Conservation (phyloP, 1,140 invertebrate species). For the Zaprionus tsacasi region DNA sequence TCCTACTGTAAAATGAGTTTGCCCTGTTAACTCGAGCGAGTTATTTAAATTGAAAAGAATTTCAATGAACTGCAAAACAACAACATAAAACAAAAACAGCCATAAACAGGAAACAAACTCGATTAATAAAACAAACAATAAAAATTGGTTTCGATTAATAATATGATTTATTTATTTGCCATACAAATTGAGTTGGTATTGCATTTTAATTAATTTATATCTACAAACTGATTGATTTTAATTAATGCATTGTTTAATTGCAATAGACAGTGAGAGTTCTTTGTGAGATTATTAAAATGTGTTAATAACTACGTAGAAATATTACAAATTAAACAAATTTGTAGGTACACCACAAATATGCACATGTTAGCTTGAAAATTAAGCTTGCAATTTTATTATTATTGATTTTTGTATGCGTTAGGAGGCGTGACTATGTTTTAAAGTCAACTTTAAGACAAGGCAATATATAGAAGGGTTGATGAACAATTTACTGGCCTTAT, state of each 20-base stretch:
- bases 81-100: neutral
- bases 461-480: no score
- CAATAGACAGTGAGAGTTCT: neutral
- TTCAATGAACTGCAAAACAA: neutral
- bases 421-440: no score
- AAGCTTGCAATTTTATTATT: no score
- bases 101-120: neutral
- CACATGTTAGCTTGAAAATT: no score
- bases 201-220: neutral
- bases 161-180: neutral
- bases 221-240: neutral
- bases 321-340: no score
- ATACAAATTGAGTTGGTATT: neutral
- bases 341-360: no score
- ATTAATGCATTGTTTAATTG: neutral
- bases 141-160: neutral
- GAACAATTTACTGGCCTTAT: no score
- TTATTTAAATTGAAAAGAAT: neutral
- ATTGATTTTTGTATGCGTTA: no score
- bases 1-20: slow-evolving; percentile 9
- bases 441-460: no score
- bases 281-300: neutral
- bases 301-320: no score
- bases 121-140: slow-evolving; percentile 7
- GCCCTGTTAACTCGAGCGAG: neutral